phyloP scores from a whole-genome alignment of 2,113 vertebrate genomes.

The Petroica traversi region DNA sequence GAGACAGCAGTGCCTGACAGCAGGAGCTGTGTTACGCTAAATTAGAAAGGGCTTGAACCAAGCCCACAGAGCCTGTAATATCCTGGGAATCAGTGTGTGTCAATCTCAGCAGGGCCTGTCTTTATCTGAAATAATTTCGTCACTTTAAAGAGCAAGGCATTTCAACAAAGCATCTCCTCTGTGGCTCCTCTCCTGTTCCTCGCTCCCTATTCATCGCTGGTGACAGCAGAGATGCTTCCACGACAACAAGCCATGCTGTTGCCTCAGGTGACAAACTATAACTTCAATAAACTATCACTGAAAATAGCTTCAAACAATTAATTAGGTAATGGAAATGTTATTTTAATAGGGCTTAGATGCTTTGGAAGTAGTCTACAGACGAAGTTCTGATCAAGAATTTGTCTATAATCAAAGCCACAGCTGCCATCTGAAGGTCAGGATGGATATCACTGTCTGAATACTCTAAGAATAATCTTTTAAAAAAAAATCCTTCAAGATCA shows the following conservation, averaged over 20 bases:
- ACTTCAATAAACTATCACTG: slow-evolving; percentile 48
- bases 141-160: neutral
- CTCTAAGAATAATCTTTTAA: neutral
- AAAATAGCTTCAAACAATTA: slow-evolving; percentile 40
- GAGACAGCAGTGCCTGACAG: neutral
- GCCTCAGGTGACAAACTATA: slow-evolving; percentile 50
- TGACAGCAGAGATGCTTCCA: slow-evolving; percentile 56
- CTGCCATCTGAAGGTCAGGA: neutral
- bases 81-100: neutral
- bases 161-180: slow-evolving; percentile 9
- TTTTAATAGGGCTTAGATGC: slow-evolving; percentile 25
- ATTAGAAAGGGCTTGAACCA: neutral
- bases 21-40: neutral
- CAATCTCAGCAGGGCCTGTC: neutral
- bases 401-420: neutral
- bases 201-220: neutral
- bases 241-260: slow-evolving; percentile 39
- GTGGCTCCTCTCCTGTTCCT: neutral
- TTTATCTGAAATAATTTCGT: neutral
- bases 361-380: neutral
- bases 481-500: neutral
- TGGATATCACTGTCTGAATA: neutral
- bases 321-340: slow-evolving; percentile 44
- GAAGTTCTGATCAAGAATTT: neutral
- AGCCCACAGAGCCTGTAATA: neutral